These are phyloP conservation scores for Ormyrus thymus DNA, from an alignment of 2,888 invertebrate genomes.

Conservation along the genomic window DNA sequence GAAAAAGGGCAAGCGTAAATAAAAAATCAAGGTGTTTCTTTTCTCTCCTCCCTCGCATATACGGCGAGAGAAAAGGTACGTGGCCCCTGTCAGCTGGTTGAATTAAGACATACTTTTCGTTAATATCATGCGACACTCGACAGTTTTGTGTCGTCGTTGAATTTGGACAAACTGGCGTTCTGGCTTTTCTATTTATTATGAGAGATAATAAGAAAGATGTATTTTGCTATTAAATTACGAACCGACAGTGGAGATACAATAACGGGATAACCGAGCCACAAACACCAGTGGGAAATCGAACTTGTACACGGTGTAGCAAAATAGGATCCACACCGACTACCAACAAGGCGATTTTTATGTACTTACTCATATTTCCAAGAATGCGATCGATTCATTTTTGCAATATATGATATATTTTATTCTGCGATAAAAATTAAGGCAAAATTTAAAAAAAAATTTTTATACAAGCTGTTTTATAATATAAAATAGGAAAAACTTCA, in stretches of 20 bases:
- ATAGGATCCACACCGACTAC: not conserved
- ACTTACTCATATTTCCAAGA: constrained; percentile 28
- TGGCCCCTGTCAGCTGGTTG: constrained; percentile 51
- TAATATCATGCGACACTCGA: constrained; percentile 22
- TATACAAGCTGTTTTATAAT: no score
- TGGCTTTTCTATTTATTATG: no score
- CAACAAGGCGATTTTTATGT: constrained; percentile 33
- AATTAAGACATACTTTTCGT: constrained; percentile 43
- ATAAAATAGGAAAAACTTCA: no score
- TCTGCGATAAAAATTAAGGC: no score
- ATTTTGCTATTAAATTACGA: no score
- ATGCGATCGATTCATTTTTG: constrained; percentile 44
- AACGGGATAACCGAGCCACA: constrained; percentile 6
- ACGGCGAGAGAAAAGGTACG: constrained; percentile 40
- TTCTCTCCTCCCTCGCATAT: constrained; percentile 23
- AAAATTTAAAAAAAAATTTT: no score
- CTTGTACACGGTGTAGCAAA: not conserved
- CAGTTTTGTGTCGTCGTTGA: no score
- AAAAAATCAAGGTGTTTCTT: not conserved
- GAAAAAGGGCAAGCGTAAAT: not conserved
- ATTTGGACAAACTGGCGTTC: no score
- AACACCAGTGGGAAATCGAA: not conserved
- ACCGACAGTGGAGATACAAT: not conserved
- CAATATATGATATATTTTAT: not conserved
- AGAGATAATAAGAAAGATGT: no score